Percentiles rank a stretch among this genome's conserved stretches.
Evolutionary conservation across 2,113 vertebrate species (phyloP).

Genomic region (Sapajus apella): DNA sequence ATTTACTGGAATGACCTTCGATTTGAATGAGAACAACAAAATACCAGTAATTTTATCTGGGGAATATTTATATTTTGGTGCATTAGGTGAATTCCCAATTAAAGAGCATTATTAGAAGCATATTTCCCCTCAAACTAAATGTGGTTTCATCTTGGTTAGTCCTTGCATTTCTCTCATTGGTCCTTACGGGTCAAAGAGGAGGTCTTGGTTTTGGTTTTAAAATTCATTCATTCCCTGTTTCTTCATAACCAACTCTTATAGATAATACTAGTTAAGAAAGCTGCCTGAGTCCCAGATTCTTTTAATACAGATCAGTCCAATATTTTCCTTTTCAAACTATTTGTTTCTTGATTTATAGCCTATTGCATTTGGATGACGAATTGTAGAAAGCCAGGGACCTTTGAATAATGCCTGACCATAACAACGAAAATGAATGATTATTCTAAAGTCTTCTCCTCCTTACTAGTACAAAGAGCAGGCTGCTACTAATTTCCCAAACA

Average conservation of each 20-base stretch:
- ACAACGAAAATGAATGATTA: neutral
- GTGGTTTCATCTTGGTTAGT: slow-evolving; percentile 50
- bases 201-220: slow-evolving; percentile 30
- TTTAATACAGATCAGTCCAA: neutral
- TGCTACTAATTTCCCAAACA: neutral
- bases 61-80: slow-evolving; percentile 74
- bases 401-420: neutral
- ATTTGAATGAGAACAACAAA: slow-evolving; percentile 72
- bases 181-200: slow-evolving; percentile 1
- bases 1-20: slow-evolving; percentile 70
- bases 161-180: slow-evolving; percentile 40
- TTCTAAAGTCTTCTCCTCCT: neutral
- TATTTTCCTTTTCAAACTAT: neutral
- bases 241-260: neutral
- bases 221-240: slow-evolving; percentile 47
- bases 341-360: neutral
- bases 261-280: neutral
- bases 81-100: slow-evolving; percentile 78
- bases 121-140: neutral
- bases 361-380: neutral
- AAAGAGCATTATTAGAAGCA: slow-evolving; percentile 72
- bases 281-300: neutral
- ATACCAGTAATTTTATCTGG: slow-evolving; percentile 79
- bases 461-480: neutral
- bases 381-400: neutral